Base-by-base conservation (phyloP, 1,140 invertebrate genomes). In the Atopsyche davidsoni region DNA sequence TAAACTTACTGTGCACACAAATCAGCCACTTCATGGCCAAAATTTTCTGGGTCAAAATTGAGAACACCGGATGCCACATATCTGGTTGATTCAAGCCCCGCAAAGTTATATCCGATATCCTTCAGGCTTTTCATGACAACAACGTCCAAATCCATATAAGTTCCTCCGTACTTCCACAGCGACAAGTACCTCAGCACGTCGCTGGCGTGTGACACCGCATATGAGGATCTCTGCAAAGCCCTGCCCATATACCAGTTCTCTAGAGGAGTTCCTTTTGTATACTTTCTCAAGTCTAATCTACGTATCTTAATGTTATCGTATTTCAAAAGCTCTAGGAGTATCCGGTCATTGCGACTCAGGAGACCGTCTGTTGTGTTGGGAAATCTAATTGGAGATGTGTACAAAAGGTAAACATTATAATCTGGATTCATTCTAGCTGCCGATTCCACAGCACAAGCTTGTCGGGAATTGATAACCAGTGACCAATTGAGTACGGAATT, bases 81-180 rank as follows among this genome's bases (percentile, higher is more conserved):
- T 1, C 66, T 64, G 39, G 69, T 68, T 3, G 76, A 79, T 62
- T 86, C 82, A 6, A 79, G 77, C 0, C 81, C 81, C 1, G 78
- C 79, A 64, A 78, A 87, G 64, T 86, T 83, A 1, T 62, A 64
- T 2, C 64, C 68, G 14, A 86, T 60, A 9, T 73, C 61, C 28
- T 80, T 73, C 32, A 86, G 64, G 16, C 70, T 75, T 53, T 77
- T 81, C 4, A 77, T 75, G 2, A 87, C 73, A 4, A 90, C 77
- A 1, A 88, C 78, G 60, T 90, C 87, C 46, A 87, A 64, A 55
- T 91, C 87, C 16, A 80, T 54, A 56, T 81, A 81, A 34, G 77
- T 77, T 2, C 79, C 79, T 17, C 77, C 77, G 13, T 72, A 79
- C 55, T 78, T 79, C 76, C 77, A 80, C 0, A 81, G 60, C 0